Conservation (phyloP, 2,797 vertebrate species). For the Champsocephalus gunnari region DNA sequence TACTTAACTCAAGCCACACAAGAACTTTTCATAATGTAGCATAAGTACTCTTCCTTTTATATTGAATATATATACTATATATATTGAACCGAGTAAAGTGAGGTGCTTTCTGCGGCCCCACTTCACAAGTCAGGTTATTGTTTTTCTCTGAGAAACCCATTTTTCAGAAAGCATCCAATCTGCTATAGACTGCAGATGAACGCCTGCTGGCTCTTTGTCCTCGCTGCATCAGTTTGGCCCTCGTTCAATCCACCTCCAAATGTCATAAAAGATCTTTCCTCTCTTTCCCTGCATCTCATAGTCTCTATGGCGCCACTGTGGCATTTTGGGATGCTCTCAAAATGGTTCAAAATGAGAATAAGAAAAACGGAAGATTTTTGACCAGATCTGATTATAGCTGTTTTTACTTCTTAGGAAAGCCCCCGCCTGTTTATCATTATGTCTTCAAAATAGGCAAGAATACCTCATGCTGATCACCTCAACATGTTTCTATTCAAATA, state of each 20-base stretch:
- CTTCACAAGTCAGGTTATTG: conserved; percentile 1
- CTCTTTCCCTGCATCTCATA: conserved; percentile 69
- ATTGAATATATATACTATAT: too few relatives aligned
- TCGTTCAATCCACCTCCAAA: conserved; percentile 39
- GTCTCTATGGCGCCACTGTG: conserved; percentile 58
- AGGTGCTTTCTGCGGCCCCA: conserved; percentile 7
- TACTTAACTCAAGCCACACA: conserved; percentile 7
- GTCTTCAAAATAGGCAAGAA: conserved; percentile 12
- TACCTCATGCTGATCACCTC: conserved; percentile 20
- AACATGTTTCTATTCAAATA: conserved; percentile 35
- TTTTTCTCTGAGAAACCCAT: neutral
- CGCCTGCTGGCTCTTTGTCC: conserved; percentile 31
- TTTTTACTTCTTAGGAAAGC: conserved; percentile 1
- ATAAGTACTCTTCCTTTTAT: neutral
- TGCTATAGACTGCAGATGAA: conserved; percentile 1
- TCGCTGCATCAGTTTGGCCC: conserved; percentile 54
- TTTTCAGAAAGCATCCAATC: neutral
- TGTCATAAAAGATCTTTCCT: conserved; percentile 59
- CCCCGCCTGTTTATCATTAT: conserved; percentile 26
- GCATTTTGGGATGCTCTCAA: conserved; percentile 48
- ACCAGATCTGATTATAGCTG: conserved; percentile 13
- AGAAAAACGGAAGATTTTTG: conserved; percentile 29
- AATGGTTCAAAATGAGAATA: conserved; percentile 44
- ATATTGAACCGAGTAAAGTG: neutral
- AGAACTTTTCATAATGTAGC: neutral